Conservation (phyloP, 2,888 invertebrate genomes). For the Nephrotoma guestfalica region DNA sequence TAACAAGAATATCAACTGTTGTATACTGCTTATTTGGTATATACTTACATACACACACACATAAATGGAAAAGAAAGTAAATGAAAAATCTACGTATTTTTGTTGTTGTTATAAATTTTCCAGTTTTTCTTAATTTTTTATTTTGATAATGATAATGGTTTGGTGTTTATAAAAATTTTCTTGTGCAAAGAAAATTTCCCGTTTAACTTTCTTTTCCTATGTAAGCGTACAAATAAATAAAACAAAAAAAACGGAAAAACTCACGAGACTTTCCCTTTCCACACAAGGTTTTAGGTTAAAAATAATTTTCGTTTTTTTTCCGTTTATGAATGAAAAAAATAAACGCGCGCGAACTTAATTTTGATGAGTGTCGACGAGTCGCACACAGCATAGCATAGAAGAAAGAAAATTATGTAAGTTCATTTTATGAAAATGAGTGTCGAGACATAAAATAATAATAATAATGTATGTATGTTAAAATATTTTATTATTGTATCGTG, state of each 20-base stretch:
- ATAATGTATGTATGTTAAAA: background rate
- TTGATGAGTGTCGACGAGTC: slow-evolving; percentile 4
- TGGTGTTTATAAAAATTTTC: background rate
- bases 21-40: background rate
- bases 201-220: background rate
- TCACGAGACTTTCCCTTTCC: background rate
- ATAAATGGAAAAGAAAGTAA: background rate
- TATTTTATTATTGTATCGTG: background rate
- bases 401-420: background rate
- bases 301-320: background rate
- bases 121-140: background rate
- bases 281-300: background rate
- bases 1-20: background rate
- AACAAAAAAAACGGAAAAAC: background rate
- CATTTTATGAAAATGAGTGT: slow-evolving; percentile 2
- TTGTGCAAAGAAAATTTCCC: background rate
- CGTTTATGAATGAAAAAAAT: slow-evolving; percentile 1
- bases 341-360: slow-evolving; percentile 3
- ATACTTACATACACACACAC: background rate
- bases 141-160: background rate
- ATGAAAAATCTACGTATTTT: background rate
- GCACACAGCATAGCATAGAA: background rate
- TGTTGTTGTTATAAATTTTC: background rate
- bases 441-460: slow-evolving; percentile 1
- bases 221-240: background rate